Conservation (phyloP, 2,113 vertebrate genomes). For the Brachirus orientalis region DNA sequence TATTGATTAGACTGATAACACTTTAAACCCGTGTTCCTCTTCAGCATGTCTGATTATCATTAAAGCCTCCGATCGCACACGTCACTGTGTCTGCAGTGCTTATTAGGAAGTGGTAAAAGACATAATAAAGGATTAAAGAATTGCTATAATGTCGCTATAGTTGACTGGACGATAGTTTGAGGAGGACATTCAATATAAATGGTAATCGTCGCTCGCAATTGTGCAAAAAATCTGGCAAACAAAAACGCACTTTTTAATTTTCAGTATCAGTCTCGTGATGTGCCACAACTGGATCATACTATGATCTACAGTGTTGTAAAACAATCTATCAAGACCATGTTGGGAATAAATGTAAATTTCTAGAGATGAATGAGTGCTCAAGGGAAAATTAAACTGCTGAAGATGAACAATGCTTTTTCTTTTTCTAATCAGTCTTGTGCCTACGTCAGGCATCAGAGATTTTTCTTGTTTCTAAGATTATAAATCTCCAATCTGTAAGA, state of each 20-base stretch:
- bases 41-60: too few relatives aligned
- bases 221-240: not conserved
- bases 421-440: not conserved
- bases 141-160: not conserved
- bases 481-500: not conserved
- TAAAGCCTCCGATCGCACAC: too few relatives aligned
- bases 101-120: too few relatives aligned
- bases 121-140: too few relatives aligned
- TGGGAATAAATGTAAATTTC: conserved; percentile 7
- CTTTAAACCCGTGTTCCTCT: too few relatives aligned
- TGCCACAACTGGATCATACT: not conserved
- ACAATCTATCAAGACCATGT: not conserved
- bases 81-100: too few relatives aligned
- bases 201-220: conserved; percentile 3
- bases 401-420: not conserved
- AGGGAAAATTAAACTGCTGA: not conserved
- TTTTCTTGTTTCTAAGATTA: not conserved
- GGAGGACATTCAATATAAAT: conserved; percentile 1
- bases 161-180: not conserved
- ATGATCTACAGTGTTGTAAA: conserved; percentile 11
- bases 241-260: not conserved
- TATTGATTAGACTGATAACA: too few relatives aligned
- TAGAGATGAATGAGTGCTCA: not conserved
- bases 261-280: conserved; percentile 3
- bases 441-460: too few relatives aligned